These are phyloP conservation scores for Corythaixoides concolor DNA, from an alignment of 2,113 vertebrate species.

Conservation along the genomic window DNA sequence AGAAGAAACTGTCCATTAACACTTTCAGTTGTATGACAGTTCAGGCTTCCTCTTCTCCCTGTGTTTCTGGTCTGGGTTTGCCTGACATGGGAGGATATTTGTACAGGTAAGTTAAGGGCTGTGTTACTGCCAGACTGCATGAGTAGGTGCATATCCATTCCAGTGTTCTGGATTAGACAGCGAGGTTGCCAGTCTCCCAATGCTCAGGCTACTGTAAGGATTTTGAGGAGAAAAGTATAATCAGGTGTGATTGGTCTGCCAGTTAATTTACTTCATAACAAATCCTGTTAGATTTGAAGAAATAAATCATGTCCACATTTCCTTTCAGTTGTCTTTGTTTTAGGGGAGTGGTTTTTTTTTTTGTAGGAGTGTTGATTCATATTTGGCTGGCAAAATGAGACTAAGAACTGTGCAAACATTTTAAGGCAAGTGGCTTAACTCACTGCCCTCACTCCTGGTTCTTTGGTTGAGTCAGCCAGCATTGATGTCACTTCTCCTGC, in stretches of 20 bases:
- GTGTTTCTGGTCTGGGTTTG: not conserved
- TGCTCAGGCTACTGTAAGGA: not conserved
- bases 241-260: not conserved
- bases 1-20: not conserved
- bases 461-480: not conserved
- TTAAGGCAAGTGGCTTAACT: not conserved
- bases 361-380: not conserved
- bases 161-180: not conserved
- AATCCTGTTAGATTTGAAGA: not conserved
- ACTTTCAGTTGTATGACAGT: not conserved
- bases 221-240: not conserved
- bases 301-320: not conserved
- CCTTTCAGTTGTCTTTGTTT: not conserved
- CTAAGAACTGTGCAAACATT: not conserved
- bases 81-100: not conserved
- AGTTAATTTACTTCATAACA: not conserved
- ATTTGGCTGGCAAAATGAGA: not conserved
- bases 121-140: not conserved
- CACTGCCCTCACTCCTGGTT: not conserved
- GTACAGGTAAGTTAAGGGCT: fast-evolving
- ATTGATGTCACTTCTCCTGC: not conserved
- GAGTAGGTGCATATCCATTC: not conserved
- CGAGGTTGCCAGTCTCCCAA: not conserved
- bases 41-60: not conserved
- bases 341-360: not conserved